Evolutionary conservation across 1,140 invertebrate genomes (phyloP), one percentile per base, ranked within the genome.

Genomic region (Temnothorax nylanderi): DNA sequence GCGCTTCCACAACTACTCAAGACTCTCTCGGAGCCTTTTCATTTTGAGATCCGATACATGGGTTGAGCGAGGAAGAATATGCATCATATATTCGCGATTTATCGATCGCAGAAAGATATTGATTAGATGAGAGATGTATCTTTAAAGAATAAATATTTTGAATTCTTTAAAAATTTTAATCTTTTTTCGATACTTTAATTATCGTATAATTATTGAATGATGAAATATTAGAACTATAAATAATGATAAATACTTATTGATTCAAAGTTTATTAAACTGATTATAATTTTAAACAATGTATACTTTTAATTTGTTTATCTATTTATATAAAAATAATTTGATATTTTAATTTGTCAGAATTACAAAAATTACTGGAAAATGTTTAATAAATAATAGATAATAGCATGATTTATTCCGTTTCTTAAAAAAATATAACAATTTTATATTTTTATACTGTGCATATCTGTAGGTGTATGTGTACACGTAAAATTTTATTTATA

Each of bases 11-110:
- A 75, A 58, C 74, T 88, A 77, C 88, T 89, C 87, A 82, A 91
- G 86, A 88, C 69, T 77, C 65, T 81, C 76, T 88, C 78, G 76
- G 72, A 77, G 86, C 85, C 88, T 87, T 86, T 90, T 76, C 67
- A 90, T 89, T 90, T 91, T 54, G 26, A 87, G 69, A 87, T 72
- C 71, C 75, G 72, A 67, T 87, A 75, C 75, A 67, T 76, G 51
- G n/a, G 69, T 54, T 54, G 47, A 74, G 56, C 58, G 51, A 37
- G 37, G 5, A 47, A 47, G 21, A 54, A 56, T 56, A 49, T 67
- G 37, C 69, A 86, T 60, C 72, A 4, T 44, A 49, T 37, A 21
- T 51, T 89, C 2, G 34, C 44, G 60, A 89, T 86, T 89, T 81
- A 88, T 88, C 65, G 82, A 37, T 18, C 32, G 44, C 26, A n/a